Conservation (phyloP, 2,888 invertebrate genomes). For the Pharmacophagus antenor region DNA sequence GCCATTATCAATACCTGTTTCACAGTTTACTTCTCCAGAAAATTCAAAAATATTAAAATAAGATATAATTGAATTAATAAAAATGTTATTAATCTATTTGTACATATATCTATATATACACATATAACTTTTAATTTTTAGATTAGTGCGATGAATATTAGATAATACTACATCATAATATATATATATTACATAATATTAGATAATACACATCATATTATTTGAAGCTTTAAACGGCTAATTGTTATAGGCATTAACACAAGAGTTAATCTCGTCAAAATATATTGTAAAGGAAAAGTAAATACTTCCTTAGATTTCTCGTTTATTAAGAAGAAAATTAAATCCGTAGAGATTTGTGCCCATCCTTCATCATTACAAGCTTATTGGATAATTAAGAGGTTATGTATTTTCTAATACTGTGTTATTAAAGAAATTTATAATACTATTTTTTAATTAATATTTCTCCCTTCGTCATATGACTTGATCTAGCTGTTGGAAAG, state of each 20-base stretch:
- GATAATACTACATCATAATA: too few species aligned
- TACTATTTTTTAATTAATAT: slow-evolving; percentile 20
- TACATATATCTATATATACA: too few species aligned
- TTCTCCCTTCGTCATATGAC: slow-evolving; percentile 4
- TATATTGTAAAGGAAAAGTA: neutral
- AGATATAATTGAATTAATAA: too few species aligned
- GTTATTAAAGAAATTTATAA: slow-evolving; percentile 3
- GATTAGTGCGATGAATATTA: too few species aligned
- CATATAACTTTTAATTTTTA: too few species aligned
- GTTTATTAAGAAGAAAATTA: neutral
- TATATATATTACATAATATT: too few species aligned
- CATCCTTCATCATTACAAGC: neutral
- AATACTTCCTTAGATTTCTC: neutral
- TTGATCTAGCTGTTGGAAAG: slow-evolving; percentile 24
- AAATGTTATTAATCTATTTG: too few species aligned
- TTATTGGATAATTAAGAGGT: neutral
- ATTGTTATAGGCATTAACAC: neutral
- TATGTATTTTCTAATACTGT: neutral
- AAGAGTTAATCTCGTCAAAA: neutral
- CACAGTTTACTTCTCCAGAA: too few species aligned
- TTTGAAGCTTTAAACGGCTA: too few species aligned
- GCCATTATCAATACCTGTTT: too few species aligned
- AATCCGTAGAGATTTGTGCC: neutral
- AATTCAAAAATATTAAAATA: too few species aligned
- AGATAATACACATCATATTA: too few species aligned